Conservation (phyloP, 2,888 invertebrate genomes). For the Netelia fuscicornis region DNA sequence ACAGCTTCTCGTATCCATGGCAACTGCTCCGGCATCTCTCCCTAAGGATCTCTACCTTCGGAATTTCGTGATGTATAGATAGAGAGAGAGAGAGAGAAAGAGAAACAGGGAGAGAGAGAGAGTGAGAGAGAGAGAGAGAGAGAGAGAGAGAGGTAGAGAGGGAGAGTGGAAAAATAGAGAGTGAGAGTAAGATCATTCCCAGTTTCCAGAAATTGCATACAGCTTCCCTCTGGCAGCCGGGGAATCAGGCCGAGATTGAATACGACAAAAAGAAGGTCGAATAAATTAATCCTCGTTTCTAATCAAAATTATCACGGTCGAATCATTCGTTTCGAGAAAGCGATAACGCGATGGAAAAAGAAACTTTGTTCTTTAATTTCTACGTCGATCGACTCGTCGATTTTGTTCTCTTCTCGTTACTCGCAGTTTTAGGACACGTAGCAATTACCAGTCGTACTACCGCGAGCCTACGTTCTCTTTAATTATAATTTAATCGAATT, state of each 20-base stretch:
- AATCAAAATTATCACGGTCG: too few relatives aligned
- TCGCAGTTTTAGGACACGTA: too few relatives aligned
- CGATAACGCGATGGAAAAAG: too few relatives aligned
- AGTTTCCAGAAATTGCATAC: slow-evolving; percentile 16
- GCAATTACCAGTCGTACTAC: too few relatives aligned
- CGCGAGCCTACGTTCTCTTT: background rate
- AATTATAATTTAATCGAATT: slow-evolving; percentile 61
- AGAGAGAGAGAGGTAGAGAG: background rate
- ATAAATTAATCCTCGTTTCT: background rate
- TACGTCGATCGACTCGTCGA: too few relatives aligned
- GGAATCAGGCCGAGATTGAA: slow-evolving; percentile 27
- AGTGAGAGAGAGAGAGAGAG: background rate
- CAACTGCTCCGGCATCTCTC: slow-evolving; percentile 69
- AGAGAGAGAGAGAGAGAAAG: too few relatives aligned
- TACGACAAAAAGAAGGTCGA: background rate
- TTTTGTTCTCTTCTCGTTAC: too few relatives aligned
- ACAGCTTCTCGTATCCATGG: slow-evolving; percentile 72
- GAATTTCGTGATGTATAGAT: slow-evolving; percentile 33
- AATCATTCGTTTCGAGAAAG: too few relatives aligned
- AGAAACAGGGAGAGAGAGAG: background rate
- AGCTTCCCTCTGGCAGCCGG: slow-evolving; percentile 3
- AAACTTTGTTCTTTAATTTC: too few relatives aligned
- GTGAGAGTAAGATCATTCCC: background rate
- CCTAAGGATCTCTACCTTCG: slow-evolving; percentile 67
- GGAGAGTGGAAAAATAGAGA: background rate